Percentiles rank a stretch among this genome's conserved stretches.
Conservation (phyloP, 1,140 invertebrate genomes). For the Hyles vespertilio region DNA sequence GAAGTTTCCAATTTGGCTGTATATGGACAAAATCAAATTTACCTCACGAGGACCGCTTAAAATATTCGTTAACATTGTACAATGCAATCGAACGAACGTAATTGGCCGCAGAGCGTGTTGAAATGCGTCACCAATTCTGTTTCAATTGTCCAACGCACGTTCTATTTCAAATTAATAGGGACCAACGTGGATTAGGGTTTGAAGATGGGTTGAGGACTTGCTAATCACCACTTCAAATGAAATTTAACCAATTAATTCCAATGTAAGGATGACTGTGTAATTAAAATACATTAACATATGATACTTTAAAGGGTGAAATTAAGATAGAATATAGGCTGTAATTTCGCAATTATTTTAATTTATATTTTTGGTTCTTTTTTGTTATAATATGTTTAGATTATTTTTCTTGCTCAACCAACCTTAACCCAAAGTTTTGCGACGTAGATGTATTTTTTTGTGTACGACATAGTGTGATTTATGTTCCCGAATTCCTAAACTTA, state of each 20-base stretch:
- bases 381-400: too few relatives aligned
- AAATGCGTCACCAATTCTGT: constrained; percentile 51
- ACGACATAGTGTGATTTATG: too few relatives aligned
- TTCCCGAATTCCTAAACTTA: too few relatives aligned
- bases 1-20: too few relatives aligned
- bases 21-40: constrained; percentile 33
- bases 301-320: too few relatives aligned
- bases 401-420: too few relatives aligned
- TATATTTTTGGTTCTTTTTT: too few relatives aligned
- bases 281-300: constrained; percentile 1
- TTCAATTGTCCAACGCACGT: constrained; percentile 60
- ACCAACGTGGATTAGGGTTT: constrained; percentile 45
- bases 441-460: too few relatives aligned
- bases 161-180: constrained; percentile 62
- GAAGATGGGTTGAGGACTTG: constrained; percentile 47
- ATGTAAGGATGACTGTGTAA: constrained; percentile 17
- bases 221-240: constrained; percentile 55
- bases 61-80: constrained; percentile 38
- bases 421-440: too few relatives aligned
- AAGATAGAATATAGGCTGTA: too few relatives aligned
- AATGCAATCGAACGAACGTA: constrained; percentile 50
- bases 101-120: constrained; percentile 64
- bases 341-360: too few relatives aligned
- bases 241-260: constrained; percentile 37
- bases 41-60: constrained; percentile 37